A percentile compares a stretch with the other conserved stretches of the same genome.
phyloP scores from a whole-genome alignment of 2,888 invertebrate genomes.

The Xestia xanthographa region DNA sequence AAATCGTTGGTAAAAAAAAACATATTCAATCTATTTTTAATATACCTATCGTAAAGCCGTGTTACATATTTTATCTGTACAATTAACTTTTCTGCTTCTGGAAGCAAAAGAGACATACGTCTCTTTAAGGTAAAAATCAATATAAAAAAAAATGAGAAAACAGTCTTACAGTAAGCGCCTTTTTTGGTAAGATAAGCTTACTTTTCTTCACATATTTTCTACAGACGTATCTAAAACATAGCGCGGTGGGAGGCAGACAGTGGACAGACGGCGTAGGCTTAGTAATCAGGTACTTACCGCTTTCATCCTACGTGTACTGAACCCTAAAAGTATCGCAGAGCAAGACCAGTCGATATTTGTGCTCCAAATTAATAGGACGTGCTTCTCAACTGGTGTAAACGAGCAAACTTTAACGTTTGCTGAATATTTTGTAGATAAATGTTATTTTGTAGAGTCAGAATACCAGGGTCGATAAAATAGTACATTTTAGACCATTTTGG shows the following conservation, averaged over 20 bases:
- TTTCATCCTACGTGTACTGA: background rate
- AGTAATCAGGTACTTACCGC: background rate
- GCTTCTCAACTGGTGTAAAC: slow-evolving; percentile 28
- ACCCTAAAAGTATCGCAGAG: slow-evolving; percentile 40
- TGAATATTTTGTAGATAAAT: slow-evolving; percentile 34
- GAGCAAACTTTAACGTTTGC: slow-evolving; percentile 33
- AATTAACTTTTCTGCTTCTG: background rate
- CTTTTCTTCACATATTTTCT: background rate
- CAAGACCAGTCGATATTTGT: slow-evolving; percentile 54
- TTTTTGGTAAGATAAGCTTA: background rate
- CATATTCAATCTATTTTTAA: background rate
- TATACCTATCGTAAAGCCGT: too few relatives aligned
- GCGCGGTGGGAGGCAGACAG: background rate
- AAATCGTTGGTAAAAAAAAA: background rate
- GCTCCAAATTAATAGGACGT: slow-evolving; percentile 53
- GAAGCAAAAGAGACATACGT: background rate
- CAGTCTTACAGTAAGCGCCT: background rate
- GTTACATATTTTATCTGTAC: too few relatives aligned
- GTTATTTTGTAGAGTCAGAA: slow-evolving; percentile 2
- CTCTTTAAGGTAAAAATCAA: too few relatives aligned
- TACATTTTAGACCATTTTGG: too few relatives aligned
- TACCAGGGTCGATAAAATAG: background rate
- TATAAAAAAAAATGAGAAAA: too few relatives aligned
- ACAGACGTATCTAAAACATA: background rate
- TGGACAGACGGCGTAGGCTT: background rate